These are phyloP conservation scores for Eutrigla gurnardus DNA, from an alignment of 2,797 vertebrate species.

Conservation along the genomic window DNA sequence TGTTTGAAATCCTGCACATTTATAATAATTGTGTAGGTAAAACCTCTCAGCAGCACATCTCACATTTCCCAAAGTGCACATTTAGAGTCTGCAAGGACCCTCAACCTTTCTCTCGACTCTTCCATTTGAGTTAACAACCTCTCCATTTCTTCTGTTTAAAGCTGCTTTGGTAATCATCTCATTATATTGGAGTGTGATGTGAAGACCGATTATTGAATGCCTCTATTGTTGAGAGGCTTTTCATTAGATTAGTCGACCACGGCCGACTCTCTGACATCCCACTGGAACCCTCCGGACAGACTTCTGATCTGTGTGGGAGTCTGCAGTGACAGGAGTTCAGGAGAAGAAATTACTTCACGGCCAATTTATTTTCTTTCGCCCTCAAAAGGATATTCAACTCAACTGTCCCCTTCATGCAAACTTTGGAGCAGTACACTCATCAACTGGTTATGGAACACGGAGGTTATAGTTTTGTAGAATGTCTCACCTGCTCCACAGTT, in stretches of 20 bases:
- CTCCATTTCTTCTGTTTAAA: constrained; percentile 38
- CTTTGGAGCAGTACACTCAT: not conserved
- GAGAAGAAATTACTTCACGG: not conserved
- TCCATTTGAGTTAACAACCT: constrained; percentile 33
- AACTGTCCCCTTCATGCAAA: constrained; percentile 32
- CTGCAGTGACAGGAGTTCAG: constrained; percentile 11
- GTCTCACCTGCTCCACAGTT: not conserved
- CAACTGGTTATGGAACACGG: too few relatives aligned
- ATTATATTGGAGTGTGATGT: constrained; percentile 51
- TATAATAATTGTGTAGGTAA: constrained; percentile 12
- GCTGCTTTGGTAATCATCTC: constrained; percentile 55
- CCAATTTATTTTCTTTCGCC: too few relatives aligned
- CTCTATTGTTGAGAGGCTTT: constrained; percentile 21
- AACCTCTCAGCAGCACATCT: constrained; percentile 8
- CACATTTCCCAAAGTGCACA: too few relatives aligned
- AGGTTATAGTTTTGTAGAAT: not conserved
- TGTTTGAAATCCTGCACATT: constrained; percentile 18
- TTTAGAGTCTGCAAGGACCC: constrained; percentile 10
- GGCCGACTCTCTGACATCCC: constrained; percentile 10
- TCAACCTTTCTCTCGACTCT: constrained; percentile 45
- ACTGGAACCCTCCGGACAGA: constrained; percentile 10
- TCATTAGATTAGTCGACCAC: constrained; percentile 12
- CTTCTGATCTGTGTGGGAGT: not conserved
- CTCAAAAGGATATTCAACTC: not conserved
- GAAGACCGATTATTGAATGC: constrained; percentile 28